These are phyloP conservation scores for Delichon dasypus DNA, from an alignment of 2,797 vertebrate species.

Conservation along the genomic window DNA sequence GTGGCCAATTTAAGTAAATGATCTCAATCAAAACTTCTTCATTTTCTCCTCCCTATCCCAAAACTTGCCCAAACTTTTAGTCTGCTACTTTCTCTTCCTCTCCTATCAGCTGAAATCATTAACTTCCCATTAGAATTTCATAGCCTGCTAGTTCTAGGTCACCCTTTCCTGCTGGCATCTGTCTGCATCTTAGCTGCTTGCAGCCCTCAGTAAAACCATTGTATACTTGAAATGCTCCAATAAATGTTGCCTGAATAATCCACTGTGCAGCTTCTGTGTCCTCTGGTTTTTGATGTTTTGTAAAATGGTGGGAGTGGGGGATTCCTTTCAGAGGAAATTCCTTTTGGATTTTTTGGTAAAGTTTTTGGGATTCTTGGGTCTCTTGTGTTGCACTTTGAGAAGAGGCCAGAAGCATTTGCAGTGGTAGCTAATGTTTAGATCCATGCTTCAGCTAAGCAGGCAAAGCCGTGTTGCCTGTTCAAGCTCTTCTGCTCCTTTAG, in stretches of 20 bases:
- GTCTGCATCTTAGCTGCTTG: slow-evolving; percentile 29
- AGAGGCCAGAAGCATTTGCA: neutral
- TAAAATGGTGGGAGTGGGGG: neutral
- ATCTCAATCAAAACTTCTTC: neutral
- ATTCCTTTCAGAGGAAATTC: neutral
- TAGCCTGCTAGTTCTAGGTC: slow-evolving; percentile 3
- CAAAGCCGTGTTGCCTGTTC: neutral
- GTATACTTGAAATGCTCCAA: slow-evolving; percentile 64
- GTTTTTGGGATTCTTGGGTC: neutral
- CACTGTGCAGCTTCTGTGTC: neutral
- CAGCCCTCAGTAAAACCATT: slow-evolving; percentile 24
- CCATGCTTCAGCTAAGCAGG: neutral
- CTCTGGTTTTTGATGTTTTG: neutral
- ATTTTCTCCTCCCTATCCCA: neutral
- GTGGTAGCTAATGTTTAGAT: neutral
- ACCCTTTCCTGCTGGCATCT: neutral
- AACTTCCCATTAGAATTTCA: neutral
- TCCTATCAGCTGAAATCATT: neutral
- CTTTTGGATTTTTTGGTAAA: neutral
- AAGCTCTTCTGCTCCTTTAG: neutral
- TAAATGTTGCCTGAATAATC: slow-evolving; percentile 58
- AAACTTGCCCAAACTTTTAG: neutral
- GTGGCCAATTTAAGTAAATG: neutral
- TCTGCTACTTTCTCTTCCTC: neutral
- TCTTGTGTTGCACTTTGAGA: neutral